A percentile compares a stretch with the other conserved stretches of the same genome.
These are phyloP conservation scores for Pteropus rufus DNA, from an alignment of 2,797 vertebrate genomes.

Conservation along the genomic window DNA sequence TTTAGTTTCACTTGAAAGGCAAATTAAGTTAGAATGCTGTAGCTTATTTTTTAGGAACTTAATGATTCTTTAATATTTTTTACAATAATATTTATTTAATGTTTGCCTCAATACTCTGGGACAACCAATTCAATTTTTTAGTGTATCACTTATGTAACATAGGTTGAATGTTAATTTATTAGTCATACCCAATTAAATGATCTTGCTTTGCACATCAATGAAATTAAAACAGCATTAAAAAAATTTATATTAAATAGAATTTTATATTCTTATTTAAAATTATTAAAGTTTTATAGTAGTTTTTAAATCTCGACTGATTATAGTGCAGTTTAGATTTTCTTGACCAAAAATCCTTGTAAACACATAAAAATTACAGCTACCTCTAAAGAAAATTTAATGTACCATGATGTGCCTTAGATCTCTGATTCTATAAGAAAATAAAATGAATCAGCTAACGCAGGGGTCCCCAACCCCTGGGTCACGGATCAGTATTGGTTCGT, in stretches of 20 bases:
- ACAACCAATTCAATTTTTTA: not conserved
- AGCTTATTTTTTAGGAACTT: not conserved
- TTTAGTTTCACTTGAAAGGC: not conserved
- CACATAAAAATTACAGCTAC: not conserved
- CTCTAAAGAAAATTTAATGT: not conserved
- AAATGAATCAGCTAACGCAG: not conserved
- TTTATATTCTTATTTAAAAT: not conserved
- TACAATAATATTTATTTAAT: not conserved
- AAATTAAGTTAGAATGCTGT: not conserved
- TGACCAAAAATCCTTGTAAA: not conserved
- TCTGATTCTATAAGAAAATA: not conserved
- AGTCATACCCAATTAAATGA: not conserved
- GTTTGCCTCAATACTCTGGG: not conserved
- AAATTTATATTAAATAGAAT: not conserved
- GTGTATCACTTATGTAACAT: not conserved
- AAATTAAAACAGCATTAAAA: not conserved
- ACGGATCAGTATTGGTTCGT: too few relatives aligned
- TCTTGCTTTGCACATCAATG: not conserved
- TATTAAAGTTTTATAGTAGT: not conserved
- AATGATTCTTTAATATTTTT: not conserved
- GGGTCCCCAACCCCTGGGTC: too few relatives aligned
- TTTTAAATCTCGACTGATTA: not conserved
- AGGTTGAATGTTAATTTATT: not conserved
- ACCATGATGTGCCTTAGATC: not conserved
- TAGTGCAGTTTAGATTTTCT: not conserved